A percentile compares a stretch with the other conserved stretches of the same genome.
Evolutionary conservation across 1,140 invertebrate species (phyloP).

Genomic region (Periplaneta americana): DNA sequence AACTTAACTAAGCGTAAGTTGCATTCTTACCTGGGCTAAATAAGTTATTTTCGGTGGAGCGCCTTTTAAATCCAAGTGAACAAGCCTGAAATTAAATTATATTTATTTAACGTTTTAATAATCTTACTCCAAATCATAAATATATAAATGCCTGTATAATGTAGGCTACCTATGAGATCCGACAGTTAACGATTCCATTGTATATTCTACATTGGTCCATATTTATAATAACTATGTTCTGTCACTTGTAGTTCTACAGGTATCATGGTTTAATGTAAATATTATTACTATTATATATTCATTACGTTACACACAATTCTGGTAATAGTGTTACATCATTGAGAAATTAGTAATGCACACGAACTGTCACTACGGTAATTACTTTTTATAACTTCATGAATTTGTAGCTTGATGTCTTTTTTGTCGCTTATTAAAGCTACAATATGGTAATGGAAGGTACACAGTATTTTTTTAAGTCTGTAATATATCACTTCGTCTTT

Average conservation of each 20-base stretch:
- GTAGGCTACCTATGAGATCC: conserved; percentile 4
- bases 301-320: too few species aligned
- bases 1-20: background rate
- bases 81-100: background rate
- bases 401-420: too few species aligned
- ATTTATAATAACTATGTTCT: background rate
- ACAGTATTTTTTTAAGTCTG: too few species aligned
- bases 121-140: background rate
- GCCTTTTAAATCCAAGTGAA: conserved; percentile 64
- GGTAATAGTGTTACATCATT: too few species aligned
- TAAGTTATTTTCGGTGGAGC: conserved; percentile 61
- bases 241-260: background rate
- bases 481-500: too few species aligned
- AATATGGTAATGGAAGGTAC: too few species aligned
- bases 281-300: too few species aligned
- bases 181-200: conserved; percentile 4
- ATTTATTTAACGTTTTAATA: background rate
- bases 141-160: background rate
- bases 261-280: background rate
- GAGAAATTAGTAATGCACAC: too few species aligned
- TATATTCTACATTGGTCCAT: background rate
- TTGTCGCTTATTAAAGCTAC: too few species aligned
- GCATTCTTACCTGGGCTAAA: conserved; percentile 51
- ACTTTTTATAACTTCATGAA: too few species aligned
- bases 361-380: too few species aligned